Conservation (phyloP, 2,797 vertebrate genomes). For the Mycteria americana region DNA sequence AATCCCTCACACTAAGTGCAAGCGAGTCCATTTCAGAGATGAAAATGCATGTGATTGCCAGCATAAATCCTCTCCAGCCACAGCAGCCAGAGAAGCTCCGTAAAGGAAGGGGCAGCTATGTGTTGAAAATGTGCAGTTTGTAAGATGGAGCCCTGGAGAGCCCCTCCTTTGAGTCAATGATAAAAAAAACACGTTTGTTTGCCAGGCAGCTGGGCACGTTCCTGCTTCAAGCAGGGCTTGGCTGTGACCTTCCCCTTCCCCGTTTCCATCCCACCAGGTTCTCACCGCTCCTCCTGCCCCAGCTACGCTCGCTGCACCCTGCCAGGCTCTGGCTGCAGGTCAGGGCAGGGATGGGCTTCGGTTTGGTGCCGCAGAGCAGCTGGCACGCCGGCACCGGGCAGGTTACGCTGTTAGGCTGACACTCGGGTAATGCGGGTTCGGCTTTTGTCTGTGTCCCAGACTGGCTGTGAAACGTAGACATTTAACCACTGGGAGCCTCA, state of each 20-base stretch:
- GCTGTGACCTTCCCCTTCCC: background rate
- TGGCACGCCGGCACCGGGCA: fast-evolving
- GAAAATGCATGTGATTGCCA: background rate
- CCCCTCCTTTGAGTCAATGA: background rate
- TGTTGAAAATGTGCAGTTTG: fast-evolving
- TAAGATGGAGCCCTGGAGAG: background rate
- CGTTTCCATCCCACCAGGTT: background rate
- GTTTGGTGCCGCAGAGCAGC: background rate
- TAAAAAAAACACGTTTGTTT: background rate
- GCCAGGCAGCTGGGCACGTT: background rate
- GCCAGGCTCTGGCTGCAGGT: background rate
- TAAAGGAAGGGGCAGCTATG: background rate
- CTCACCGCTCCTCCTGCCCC: background rate
- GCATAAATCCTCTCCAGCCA: background rate
- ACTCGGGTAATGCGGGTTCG: fast-evolving
- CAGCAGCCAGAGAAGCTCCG: background rate
- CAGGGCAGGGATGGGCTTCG: background rate
- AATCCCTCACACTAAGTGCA: background rate
- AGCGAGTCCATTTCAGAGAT: background rate
- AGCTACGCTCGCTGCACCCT: background rate
- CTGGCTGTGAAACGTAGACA: background rate
- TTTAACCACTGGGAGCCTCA: background rate
- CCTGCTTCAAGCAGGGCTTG: background rate
- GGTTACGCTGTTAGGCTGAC: background rate
- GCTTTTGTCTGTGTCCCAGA: background rate